Evolutionary conservation across 2,888 invertebrate species (phyloP).

Genomic region (Operophtera brumata): DNA sequence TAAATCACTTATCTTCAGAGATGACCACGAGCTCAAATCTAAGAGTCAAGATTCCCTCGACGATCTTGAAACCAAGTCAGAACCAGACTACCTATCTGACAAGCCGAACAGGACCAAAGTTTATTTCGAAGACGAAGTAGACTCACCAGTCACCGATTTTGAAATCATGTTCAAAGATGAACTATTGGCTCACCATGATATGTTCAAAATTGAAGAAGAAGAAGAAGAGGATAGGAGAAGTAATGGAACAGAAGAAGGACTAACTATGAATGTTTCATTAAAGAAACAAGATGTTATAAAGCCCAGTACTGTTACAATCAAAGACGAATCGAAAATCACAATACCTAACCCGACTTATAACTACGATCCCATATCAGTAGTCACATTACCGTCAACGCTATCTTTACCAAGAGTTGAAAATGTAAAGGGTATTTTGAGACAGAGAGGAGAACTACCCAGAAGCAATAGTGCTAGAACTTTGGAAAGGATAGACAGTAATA

Average conservation of each 20-base stretch:
- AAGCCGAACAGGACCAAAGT: conserved; percentile 73
- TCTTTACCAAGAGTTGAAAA: conserved; percentile 68
- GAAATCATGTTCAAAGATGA: conserved; percentile 80
- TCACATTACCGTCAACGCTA: conserved; percentile 59
- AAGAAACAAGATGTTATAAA: conserved; percentile 71
- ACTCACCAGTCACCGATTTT: conserved; percentile 75
- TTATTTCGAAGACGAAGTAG: conserved; percentile 75
- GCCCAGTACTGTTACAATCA: conserved; percentile 70
- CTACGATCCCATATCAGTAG: conserved; percentile 63
- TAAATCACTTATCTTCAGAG: conserved; percentile 76
- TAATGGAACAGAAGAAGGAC: conserved; percentile 67
- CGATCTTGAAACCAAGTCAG: conserved; percentile 71
- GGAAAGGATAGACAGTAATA: conserved; percentile 61
- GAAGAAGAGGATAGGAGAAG: conserved; percentile 70
- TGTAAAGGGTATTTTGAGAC: conserved; percentile 66
- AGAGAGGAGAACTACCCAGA: conserved; percentile 54
- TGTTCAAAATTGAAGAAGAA: conserved; percentile 77
- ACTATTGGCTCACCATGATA: conserved; percentile 60
- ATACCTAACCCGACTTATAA: conserved; percentile 63
- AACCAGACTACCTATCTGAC: conserved; percentile 67
- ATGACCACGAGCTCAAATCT: conserved; percentile 65
- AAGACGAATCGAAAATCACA: conserved; percentile 72
- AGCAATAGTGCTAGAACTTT: conserved; percentile 66
- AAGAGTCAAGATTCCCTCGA: conserved; percentile 62
- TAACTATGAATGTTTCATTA: conserved; percentile 67